Conservation (phyloP, 53 echinoderm and acorn worm genomes). For the Crossaster papposus region DNA sequence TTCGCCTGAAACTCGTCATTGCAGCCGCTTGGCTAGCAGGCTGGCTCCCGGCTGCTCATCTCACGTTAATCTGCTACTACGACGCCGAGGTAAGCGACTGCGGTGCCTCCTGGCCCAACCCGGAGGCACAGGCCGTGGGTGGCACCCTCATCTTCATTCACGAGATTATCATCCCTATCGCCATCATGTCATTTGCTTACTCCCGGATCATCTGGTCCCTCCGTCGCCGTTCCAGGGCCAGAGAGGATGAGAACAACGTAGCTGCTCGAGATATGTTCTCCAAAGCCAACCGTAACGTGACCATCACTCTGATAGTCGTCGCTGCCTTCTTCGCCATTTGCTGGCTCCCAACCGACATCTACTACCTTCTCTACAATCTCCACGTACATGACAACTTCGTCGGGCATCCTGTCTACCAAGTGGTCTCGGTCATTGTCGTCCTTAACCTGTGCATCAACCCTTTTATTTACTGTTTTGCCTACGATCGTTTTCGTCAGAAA, state of each 20-base stretch:
- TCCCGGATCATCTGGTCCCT: conserved; percentile 61
- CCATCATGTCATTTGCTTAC: conserved; percentile 65
- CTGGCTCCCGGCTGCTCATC: conserved; percentile 20
- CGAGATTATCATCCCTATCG: conserved; percentile 64
- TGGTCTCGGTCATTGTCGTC: conserved; percentile 43
- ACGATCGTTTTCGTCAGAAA: conserved; percentile 26
- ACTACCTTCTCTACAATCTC: conserved; percentile 56
- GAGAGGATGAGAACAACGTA: conserved; percentile 10
- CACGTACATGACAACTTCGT: conserved; percentile 14
- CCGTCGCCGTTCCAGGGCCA: conserved; percentile 1
- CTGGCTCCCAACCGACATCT: conserved; percentile 59
- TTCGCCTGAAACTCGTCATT: conserved; percentile 6
- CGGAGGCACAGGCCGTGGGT: conserved; percentile 35
- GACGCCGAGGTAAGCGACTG: conserved; percentile 41
- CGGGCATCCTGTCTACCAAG: conserved; percentile 18
- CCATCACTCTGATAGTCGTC: conserved; percentile 57
- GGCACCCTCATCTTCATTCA: conserved; percentile 66
- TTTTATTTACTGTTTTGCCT: conserved; percentile 60
- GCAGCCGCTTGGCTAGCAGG: conserved; percentile 14
- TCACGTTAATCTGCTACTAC: neutral
- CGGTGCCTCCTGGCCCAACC: conserved; percentile 61
- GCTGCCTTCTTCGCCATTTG: conserved; percentile 60
- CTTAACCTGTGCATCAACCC: conserved; percentile 70
- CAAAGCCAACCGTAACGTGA: conserved; percentile 62
- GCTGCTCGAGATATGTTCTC: conserved; percentile 30